Evolutionary conservation across 2,113 vertebrate species (phyloP).

Genomic region (Xenotilapia longispinis): DNA sequence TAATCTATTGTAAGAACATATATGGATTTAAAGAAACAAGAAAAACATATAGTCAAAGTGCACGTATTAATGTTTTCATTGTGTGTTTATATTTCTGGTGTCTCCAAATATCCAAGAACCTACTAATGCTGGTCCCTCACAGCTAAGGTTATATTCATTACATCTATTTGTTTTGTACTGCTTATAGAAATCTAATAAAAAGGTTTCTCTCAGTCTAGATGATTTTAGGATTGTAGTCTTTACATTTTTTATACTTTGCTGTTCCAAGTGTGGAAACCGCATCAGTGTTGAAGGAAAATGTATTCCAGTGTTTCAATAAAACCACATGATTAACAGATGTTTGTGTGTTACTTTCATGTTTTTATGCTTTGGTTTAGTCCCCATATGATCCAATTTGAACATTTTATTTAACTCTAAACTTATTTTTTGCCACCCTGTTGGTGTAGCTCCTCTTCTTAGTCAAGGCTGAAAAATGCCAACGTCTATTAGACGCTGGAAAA

Average conservation of each 20-base stretch:
- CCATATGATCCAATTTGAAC: background rate
- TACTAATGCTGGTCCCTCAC: background rate
- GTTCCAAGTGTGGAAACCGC: slow-evolving; percentile 5
- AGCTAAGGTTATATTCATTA: background rate
- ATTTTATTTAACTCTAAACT: background rate
- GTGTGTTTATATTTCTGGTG: background rate
- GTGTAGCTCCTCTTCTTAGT: background rate
- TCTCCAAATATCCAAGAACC: background rate
- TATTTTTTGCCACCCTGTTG: background rate
- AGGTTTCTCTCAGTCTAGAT: background rate
- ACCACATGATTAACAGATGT: slow-evolving; percentile 13
- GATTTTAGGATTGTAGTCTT: background rate
- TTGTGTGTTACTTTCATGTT: background rate
- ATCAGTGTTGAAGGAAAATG: slow-evolving; percentile 33
- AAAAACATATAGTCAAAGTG: background rate
- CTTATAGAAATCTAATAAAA: background rate
- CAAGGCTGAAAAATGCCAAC: accelerated
- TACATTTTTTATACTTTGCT: background rate
- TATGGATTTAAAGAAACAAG: background rate
- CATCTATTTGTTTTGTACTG: background rate
- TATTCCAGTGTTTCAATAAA: slow-evolving; percentile 63
- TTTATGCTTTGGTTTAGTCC: background rate
- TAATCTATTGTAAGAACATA: slow-evolving; percentile 15
- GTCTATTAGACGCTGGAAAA: background rate
- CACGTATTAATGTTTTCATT: background rate